Base-by-base conservation (phyloP, 2,888 invertebrate genomes). In the Ormyrus nitidulus region DNA sequence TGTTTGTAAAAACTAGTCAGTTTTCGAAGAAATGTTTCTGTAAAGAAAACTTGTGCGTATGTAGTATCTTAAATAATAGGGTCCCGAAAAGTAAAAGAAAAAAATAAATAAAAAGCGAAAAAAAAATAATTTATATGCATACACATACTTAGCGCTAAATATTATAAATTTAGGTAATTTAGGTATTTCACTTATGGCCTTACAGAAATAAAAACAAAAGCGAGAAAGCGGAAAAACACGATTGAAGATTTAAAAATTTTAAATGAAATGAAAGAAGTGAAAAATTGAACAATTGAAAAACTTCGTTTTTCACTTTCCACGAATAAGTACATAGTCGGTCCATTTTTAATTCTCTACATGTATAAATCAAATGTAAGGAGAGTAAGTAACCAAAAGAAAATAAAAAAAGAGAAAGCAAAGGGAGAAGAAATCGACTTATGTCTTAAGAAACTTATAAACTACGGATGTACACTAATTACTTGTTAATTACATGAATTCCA, bases 181-280 rank as follows among this genome's bases (percentile, higher is more conserved):
- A 87, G 86, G 85, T 86, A 87, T 85, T 87, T 88, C 88, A 88
- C 87, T 87, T 88, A 88, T 88, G 88, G 87, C 88, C 88, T 88
- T 88, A 88, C 86, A 83, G 83, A 84, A 84, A 86, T 84, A 85
- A 34, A 34, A 85, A 83, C 76, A 82, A 83, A 80, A 78, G 76
- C 83, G 70, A 77, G 69, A 80, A 75, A 77, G 48, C 80, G 77
- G 82, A 72, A 77, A 77, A 80, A 71, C 69, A 48, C 61, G 61
- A 58, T 69, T 77, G 78, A 70, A 73, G 68, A 80, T 71, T 34
- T 72, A 59, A 76, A 58, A 80, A 79, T 69, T 64, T 58, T 65
- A 68, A 75, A 61, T 61, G 66, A 75, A 71, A 13, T 59, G 61
- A 51, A 69, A 58, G 48, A 56, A 75, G 71, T 73, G 62, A 44